Evolutionary conservation across 1,140 invertebrate species (phyloP), one percentile per base, ranked within the genome.

Genomic region (Whitmania pigra): DNA sequence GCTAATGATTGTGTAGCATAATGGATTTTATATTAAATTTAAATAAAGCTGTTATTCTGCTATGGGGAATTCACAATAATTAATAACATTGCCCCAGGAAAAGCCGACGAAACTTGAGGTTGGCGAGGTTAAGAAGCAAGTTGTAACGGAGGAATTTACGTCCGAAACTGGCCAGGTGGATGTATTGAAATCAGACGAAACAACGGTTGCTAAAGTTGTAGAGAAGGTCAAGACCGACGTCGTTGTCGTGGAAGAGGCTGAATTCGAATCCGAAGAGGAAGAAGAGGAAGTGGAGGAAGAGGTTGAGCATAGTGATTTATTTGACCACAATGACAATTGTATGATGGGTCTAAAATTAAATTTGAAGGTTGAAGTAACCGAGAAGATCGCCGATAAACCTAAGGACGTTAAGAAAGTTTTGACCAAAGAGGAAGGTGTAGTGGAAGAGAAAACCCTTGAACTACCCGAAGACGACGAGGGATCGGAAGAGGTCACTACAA

Each of bases 241-340:
- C 57, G 27, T 22, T 6, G 27, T 22, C n/a, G 57, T 60, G n/a
- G 57, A 60, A 60, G 57, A 60, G 27, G 57, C 57, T 17, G 57
- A 22, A 29, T 22, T 22, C n/a, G 57, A 60, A 17, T 22, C n/a
- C 9, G n/a, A 22, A 60, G 27, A 22, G n/a, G 27, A 22, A 22
- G 27, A 22, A 60, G 27, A 60, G 57, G 27, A 60, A 60, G 57
- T 60, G n/a, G 57, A 60, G 17, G 57, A 60, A 60, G 57, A 22
- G n/a, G 57, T 60, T 22, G 57, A 60, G 57, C n/a, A n/a, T n/a
- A 60, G 17, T 22, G 27, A 60, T 22, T 29, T 22, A 17, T 60
- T 29, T 22, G n/a, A 22, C n/a, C 4, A 17, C n/a, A 17, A 29
- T 22, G 27, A 60, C n/a, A 60, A 29, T 22, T 4, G 4, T 17